Base-by-base conservation (phyloP, 2,113 vertebrate species). In the Aldabrachelys gigantea region DNA sequence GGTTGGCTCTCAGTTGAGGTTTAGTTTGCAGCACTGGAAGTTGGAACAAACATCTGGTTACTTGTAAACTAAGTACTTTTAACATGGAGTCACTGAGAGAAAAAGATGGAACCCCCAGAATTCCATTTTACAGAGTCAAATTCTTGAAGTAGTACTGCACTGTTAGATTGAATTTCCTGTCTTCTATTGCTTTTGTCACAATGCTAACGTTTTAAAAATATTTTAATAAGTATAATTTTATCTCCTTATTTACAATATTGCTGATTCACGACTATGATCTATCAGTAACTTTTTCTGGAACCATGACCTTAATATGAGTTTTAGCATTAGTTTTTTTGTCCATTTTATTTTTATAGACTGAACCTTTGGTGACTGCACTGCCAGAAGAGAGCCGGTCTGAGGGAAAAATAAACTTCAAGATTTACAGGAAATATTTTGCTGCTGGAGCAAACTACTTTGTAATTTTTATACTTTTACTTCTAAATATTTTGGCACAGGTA, bases 401-500 rank as follows among this genome's bases (percentile, higher is more conserved):
- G 81, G 99, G 99, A 62, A 98, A 96, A 95, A 98, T 99, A 21
- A 97, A 88, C 65, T 41, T 98, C 1, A 96, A 97, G 24, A 69
- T 99, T 89, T 99, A 99, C 59, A 94, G 98, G 90, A 99, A 99
- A 89, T 99, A 99, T 93, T 98, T 99, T 59, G 89, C 69, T n/a
- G 98, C 99, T 0, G 99, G 99, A 72, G 98, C 98, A 31, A 98
- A 96, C 91, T 84, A 97, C 47, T 19, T 98, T 1, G 21, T 98
- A 38, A 96, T 99, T 95, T 75, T 99, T 50, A 5, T 97, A 6
- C 96, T 99, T 4, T 0, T 99, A 2, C 1, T 99, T 7, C 21
- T 99, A 22, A 99, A 99, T 96, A 5, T 99, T 62, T 94, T 98
- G 59, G 97, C 99, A 87, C 99, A 99, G 98, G 99, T 99, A 97